Percentiles rank a stretch among this genome's conserved stretches.
Conservation (phyloP, 2,797 vertebrate species). For the Acestrorhynchus altus region DNA sequence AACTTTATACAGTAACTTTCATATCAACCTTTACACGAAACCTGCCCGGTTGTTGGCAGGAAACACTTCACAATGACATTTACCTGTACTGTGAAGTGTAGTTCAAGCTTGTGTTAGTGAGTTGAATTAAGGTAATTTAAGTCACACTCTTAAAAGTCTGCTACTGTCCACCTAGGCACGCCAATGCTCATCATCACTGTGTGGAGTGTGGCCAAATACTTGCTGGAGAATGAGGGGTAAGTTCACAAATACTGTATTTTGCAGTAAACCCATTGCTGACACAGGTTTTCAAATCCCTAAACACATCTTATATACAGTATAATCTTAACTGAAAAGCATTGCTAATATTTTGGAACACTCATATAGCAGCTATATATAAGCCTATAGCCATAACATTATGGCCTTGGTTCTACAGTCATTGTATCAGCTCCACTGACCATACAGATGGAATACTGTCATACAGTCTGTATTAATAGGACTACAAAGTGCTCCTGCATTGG, state of each 20-base stretch:
- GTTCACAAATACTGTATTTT: conserved; percentile 38
- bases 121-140: background rate
- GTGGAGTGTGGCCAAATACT: conserved; percentile 86
- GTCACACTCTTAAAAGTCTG: background rate
- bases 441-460: too few relatives aligned
- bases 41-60: background rate
- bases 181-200: conserved; percentile 80
- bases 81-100: background rate
- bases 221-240: conserved; percentile 90
- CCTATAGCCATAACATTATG: too few relatives aligned
- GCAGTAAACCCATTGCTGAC: too few relatives aligned
- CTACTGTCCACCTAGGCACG: conserved; percentile 73
- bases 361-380: too few relatives aligned
- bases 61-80: conserved; percentile 1
- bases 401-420: too few relatives aligned
- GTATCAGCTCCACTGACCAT: too few relatives aligned
- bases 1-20: too few relatives aligned
- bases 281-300: background rate
- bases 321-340: too few relatives aligned
- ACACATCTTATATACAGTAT: too few relatives aligned
- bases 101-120: background rate
- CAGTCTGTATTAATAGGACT: too few relatives aligned
- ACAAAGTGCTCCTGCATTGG: too few relatives aligned
- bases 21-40: conserved; percentile 20
- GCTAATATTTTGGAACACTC: too few relatives aligned